A percentile compares a stretch with the other conserved stretches of the same genome.
Evolutionary conservation across 2,797 vertebrate species (phyloP).

Genomic region (Mormyrus hasselquistii): DNA sequence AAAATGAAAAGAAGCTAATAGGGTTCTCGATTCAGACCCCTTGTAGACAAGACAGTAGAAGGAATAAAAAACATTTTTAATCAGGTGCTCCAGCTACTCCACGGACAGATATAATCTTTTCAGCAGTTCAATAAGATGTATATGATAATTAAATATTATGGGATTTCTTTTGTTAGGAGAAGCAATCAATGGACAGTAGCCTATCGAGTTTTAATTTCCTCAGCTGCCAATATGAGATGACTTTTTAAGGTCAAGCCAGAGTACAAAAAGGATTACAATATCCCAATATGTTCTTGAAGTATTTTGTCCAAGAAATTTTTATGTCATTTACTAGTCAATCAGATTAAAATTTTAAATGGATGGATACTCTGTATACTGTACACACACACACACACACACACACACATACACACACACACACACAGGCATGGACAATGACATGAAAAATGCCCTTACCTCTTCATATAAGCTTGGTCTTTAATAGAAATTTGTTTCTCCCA

Average conservation of each 20-base stretch:
- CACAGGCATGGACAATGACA: background rate
- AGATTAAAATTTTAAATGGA: background rate
- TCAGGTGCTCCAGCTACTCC: slow-evolving; percentile 6
- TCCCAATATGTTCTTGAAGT: slow-evolving; percentile 7
- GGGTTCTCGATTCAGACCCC: background rate
- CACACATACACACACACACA: background rate
- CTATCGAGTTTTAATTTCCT: slow-evolving; percentile 23
- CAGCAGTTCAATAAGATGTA: slow-evolving; percentile 10
- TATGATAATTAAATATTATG: slow-evolving; percentile 19
- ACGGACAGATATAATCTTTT: background rate
- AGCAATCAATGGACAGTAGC: slow-evolving; percentile 21
- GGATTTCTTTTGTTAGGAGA: slow-evolving; percentile 18
- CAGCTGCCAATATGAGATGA: slow-evolving; percentile 21
- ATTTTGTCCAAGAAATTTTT: background rate
- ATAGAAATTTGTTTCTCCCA: background rate
- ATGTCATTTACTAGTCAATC: background rate
- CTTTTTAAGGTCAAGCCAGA: slow-evolving; percentile 34
- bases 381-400: background rate
- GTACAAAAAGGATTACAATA: slow-evolving; percentile 12
- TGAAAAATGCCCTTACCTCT: background rate
- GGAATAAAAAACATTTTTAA: background rate
- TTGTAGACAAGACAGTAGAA: background rate
- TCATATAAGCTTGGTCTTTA: background rate
- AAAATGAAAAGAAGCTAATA: background rate
- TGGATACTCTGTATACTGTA: too few relatives aligned